These are phyloP conservation scores for Chironomus tentans DNA, from an alignment of 2,888 invertebrate species.

Conservation along the genomic window DNA sequence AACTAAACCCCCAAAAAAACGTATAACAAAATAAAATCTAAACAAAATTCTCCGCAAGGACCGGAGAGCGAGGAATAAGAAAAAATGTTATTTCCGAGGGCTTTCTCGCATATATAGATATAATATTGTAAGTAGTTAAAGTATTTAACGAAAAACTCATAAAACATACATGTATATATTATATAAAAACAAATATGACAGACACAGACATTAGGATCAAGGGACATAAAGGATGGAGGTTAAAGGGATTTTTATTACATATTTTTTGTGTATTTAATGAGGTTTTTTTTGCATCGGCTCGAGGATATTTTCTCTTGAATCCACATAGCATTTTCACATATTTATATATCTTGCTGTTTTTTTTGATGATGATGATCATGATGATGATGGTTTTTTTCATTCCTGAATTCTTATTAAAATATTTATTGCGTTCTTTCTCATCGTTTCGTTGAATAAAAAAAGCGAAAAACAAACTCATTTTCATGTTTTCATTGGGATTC, in stretches of 20 bases:
- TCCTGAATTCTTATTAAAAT: neutral
- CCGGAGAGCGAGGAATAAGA: neutral
- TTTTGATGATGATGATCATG: neutral
- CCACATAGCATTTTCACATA: neutral
- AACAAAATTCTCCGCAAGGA: no score
- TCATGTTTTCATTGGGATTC: neutral
- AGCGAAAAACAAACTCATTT: slow-evolving; percentile 8
- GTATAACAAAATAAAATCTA: no score
- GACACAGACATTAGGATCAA: slow-evolving; percentile 23
- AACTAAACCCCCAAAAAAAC: no score
- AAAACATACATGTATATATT: slow-evolving; percentile 12
- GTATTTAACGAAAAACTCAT: neutral
- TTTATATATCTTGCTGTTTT: neutral
- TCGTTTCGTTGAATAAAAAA: neutral
- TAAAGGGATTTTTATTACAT: slow-evolving; percentile 10
- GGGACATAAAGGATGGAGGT: slow-evolving; percentile 15
- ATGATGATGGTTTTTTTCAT: neutral
- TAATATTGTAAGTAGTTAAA: neutral
- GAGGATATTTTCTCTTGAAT: slow-evolving; percentile 11
- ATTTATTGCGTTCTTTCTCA: neutral
- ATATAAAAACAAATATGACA: slow-evolving; percentile 20
- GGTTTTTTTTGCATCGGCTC: slow-evolving; percentile 7
- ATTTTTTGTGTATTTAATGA: slow-evolving; percentile 17
- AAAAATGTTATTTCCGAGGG: neutral
- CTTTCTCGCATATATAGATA: neutral